These are phyloP conservation scores for Eupithecia insigniata DNA, from an alignment of 2,888 invertebrate species.

Conservation along the genomic window DNA sequence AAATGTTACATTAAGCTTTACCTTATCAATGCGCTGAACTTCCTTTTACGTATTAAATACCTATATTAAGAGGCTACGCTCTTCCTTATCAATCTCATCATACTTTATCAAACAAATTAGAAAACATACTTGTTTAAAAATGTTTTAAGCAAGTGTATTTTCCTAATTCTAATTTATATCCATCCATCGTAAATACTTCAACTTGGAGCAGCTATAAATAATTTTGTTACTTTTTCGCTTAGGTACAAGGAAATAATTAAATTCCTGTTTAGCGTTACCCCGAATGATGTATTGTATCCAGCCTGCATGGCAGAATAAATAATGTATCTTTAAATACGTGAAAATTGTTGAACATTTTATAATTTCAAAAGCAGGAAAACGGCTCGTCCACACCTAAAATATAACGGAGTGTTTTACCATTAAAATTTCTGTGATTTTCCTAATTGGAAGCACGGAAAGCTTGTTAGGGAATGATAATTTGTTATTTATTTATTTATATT, in stretches of 20 bases:
- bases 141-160: too few relatives aligned
- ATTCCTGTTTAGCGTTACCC: conserved; percentile 17
- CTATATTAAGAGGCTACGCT: neutral
- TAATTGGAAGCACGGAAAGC: neutral
- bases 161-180: neutral
- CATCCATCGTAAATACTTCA: conserved; percentile 19
- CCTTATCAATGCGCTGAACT: neutral
- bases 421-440: neutral
- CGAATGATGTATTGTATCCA: conserved; percentile 28
- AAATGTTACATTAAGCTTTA: neutral
- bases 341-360: neutral
- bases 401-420: neutral
- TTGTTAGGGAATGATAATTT: neutral
- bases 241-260: conserved; percentile 15
- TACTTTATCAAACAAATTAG: neutral
- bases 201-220: conserved; percentile 25
- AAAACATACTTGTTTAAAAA: too few relatives aligned
- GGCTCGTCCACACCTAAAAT: neutral
- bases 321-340: neutral
- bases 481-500: too few relatives aligned
- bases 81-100: too few relatives aligned
- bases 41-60: neutral
- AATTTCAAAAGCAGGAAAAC: neutral
- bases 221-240: conserved; percentile 14
- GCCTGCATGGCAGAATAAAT: conserved; percentile 2